Conservation (phyloP, 2,888 invertebrate genomes). For the Dynastes maya region DNA sequence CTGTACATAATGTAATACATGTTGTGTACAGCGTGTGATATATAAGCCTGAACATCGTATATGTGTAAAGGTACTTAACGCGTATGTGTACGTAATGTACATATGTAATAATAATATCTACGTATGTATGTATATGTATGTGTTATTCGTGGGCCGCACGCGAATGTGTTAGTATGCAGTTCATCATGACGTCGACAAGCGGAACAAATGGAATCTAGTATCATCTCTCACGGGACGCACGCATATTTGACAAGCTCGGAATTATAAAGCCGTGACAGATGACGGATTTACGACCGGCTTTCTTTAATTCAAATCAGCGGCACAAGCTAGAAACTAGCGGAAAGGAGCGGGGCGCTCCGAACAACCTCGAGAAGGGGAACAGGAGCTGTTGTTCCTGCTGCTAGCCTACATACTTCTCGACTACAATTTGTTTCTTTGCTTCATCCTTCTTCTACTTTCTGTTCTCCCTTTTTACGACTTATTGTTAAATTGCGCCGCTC, state of each 20-base stretch:
- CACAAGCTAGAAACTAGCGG: background rate
- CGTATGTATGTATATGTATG: slow-evolving; percentile 8
- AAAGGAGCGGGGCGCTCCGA: background rate
- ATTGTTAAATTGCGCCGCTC: slow-evolving; percentile 23
- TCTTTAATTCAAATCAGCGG: slow-evolving; percentile 59
- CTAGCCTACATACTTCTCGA: background rate
- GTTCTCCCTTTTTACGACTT: background rate
- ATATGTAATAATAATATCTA: background rate
- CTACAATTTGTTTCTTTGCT: background rate
- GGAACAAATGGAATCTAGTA: slow-evolving; percentile 66
- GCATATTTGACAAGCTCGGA: slow-evolving; percentile 62
- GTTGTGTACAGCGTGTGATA: no score
- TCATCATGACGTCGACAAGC: slow-evolving; percentile 65
- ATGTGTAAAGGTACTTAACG: no score
- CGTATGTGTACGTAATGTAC: background rate
- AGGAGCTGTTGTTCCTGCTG: background rate
- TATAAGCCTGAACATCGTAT: no score
- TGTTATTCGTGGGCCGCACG: background rate
- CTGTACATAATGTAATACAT: background rate
- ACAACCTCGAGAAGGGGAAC: background rate
- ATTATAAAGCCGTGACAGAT: slow-evolving; percentile 58
- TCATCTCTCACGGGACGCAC: slow-evolving; percentile 61
- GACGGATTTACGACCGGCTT: slow-evolving; percentile 62
- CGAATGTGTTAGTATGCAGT: slow-evolving; percentile 56
- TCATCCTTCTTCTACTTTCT: background rate